A percentile compares a stretch with the other conserved stretches of the same genome.
phyloP scores from a whole-genome alignment of 2,888 invertebrate species.

The Isoperla grammatica region DNA sequence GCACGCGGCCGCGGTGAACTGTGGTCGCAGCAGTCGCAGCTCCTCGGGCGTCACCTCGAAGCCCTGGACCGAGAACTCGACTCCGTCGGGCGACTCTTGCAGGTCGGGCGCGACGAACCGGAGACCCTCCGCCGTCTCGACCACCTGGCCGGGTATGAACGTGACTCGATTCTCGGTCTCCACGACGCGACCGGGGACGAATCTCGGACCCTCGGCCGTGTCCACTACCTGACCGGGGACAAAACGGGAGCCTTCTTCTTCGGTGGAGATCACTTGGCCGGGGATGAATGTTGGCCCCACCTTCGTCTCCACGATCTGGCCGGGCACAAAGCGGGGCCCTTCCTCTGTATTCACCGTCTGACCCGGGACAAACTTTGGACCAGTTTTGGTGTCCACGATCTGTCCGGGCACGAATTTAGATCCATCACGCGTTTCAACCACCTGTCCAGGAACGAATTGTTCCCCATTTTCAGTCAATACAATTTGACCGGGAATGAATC shows the following conservation, averaged over 20 bases:
- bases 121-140: conserved; percentile 49
- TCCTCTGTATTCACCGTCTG: conserved; percentile 66
- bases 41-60: conserved; percentile 53
- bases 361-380: conserved; percentile 62
- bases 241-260: conserved; percentile 55
- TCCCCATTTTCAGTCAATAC: conserved; percentile 63
- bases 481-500: conserved; percentile 62
- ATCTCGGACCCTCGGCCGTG: conserved; percentile 61
- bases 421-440: conserved; percentile 61
- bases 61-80: conserved; percentile 66
- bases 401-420: conserved; percentile 74
- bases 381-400: conserved; percentile 62
- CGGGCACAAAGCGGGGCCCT: conserved; percentile 70
- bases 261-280: conserved; percentile 65
- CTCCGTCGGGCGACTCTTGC: conserved; percentile 58
- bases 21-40: conserved; percentile 43
- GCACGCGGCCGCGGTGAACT: conserved; percentile 37
- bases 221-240: conserved; percentile 68
- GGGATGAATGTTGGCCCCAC: conserved; percentile 72
- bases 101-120: conserved; percentile 65
- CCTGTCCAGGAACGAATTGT: conserved; percentile 66
- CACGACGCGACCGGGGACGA: conserved; percentile 49
- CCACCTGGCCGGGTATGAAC: conserved; percentile 49
- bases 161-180: conserved; percentile 45
- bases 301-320: conserved; percentile 68